Evolutionary conservation across 2,113 vertebrate species (phyloP).

Genomic region (Dicrurus megarhynchus): DNA sequence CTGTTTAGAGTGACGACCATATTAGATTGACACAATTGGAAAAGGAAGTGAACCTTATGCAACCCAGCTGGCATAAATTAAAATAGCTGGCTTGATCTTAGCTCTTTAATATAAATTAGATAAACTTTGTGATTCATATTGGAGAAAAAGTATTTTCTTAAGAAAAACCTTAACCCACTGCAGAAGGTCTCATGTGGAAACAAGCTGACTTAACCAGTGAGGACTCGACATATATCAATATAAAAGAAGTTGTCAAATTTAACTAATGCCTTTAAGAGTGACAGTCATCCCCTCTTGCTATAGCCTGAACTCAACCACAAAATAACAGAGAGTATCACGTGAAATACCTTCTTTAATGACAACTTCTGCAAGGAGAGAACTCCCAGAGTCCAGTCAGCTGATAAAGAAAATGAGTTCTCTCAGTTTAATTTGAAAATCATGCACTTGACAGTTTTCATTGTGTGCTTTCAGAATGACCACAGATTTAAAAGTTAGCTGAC

Average conservation of each 20-base stretch:
- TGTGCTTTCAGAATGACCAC: neutral
- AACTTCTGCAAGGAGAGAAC: neutral
- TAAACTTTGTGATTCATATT: neutral
- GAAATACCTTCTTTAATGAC: neutral
- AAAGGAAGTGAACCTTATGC: neutral
- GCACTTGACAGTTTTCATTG: neutral
- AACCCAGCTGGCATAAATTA: neutral
- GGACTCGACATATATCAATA: neutral
- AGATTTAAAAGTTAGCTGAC: neutral
- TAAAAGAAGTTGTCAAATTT: neutral
- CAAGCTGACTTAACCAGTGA: neutral
- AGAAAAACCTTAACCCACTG: neutral
- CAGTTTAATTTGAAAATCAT: neutral
- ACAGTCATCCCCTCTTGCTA: neutral
- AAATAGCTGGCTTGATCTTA: neutral
- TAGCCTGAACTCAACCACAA: neutral
- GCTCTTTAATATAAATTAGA: neutral
- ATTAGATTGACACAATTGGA: neutral
- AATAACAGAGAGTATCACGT: neutral
- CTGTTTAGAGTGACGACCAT: neutral
- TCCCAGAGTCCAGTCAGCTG: neutral
- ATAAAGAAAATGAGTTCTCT: neutral
- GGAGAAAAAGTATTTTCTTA: neutral
- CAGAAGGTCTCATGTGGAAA: neutral
- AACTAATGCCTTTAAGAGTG: neutral